Evolutionary conservation across 2,797 vertebrate genomes (phyloP), one percentile per base, ranked within the genome.

Genomic region (Pseudotriccus pelzelni): DNA sequence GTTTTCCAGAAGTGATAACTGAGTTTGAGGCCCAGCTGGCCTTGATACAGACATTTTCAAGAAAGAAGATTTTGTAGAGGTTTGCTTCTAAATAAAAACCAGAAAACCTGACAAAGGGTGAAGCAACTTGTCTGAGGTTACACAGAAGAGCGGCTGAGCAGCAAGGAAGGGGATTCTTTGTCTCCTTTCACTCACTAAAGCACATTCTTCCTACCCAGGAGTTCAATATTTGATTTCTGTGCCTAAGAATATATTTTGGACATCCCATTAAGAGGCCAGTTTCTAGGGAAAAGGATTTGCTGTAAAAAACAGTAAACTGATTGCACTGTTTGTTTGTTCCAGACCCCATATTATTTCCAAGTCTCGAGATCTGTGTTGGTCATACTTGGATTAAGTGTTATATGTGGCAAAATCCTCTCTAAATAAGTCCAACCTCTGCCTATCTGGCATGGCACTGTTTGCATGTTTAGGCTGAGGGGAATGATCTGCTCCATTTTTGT

Each of bases 281-380:
- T 95, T 85, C 77, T 88, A 94, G 89, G 93, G 88, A 81, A 87
- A 86, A 63, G 47, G 37, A 37, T 69, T 81, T 84, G 53, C 59
- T 84, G 70, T 30, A 37, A 37, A 89, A 89, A 87, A 30, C 27
- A 92, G 58, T 59, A 64, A 82, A 77, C 27, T 63, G 60, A 37
- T 39, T 81, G 76, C 76, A 84, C 1, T 14, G n/a, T 64, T 72
- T 86, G 58, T 77, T 93, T 92, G 56, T 73, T 86, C 82, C 80
- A 85, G 90, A 80, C 5, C 27, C 24, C 0, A 0, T 66, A 23
- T 72, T 75, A 74, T 77, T 93, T 89, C 82, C 82, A 91, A 86
- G 58, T 92, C 36, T 84, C 5, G 12, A 59, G 87, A 44, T 75
- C 62, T 43, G 23, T 55, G 73, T 53, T 87, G 94, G 66, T 92